phyloP scores from a whole-genome alignment of 2,113 vertebrate genomes.

The Hoplias malabaricus region DNA sequence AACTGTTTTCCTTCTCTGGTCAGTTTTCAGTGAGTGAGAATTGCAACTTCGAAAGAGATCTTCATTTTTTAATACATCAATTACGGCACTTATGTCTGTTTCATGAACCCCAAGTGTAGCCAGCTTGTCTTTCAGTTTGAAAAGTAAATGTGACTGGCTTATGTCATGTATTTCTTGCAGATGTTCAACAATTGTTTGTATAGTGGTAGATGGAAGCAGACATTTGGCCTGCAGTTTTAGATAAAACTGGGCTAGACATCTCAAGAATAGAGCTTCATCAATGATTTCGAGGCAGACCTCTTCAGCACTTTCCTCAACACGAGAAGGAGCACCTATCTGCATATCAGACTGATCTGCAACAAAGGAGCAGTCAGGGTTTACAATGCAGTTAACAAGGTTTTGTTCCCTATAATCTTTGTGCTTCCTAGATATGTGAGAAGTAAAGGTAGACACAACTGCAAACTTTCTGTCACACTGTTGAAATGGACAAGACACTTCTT shows the following conservation, averaged over 20 bases:
- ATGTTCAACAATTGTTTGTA: constrained; percentile 13
- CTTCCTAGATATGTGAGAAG: no score
- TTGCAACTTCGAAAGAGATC: neutral
- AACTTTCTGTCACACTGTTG: no score
- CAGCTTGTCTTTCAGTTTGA: no score
- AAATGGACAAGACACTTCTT: constrained; percentile 32
- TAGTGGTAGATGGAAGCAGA: no score
- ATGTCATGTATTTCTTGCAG: constrained; percentile 19
- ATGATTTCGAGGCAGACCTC: neutral
- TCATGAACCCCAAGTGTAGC: constrained; percentile 12
- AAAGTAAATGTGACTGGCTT: no score
- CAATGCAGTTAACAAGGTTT: no score
- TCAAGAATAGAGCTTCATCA: constrained; percentile 8
- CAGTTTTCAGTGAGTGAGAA: no score
- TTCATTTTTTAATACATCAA: neutral
- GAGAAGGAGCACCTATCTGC: neutral
- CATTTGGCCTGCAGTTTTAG: constrained; percentile 45
- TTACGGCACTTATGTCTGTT: neutral
- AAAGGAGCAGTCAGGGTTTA: no score
- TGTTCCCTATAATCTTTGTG: no score
- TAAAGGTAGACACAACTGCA: no score
- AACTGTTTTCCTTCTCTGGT: no score
- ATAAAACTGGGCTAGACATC: constrained; percentile 46
- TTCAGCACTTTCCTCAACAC: neutral
- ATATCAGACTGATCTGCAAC: neutral